Percentiles rank a stretch among this genome's conserved stretches.
These are phyloP conservation scores for Gymnodraco acuticeps DNA, from an alignment of 2,797 vertebrate genomes.

Conservation along the genomic window DNA sequence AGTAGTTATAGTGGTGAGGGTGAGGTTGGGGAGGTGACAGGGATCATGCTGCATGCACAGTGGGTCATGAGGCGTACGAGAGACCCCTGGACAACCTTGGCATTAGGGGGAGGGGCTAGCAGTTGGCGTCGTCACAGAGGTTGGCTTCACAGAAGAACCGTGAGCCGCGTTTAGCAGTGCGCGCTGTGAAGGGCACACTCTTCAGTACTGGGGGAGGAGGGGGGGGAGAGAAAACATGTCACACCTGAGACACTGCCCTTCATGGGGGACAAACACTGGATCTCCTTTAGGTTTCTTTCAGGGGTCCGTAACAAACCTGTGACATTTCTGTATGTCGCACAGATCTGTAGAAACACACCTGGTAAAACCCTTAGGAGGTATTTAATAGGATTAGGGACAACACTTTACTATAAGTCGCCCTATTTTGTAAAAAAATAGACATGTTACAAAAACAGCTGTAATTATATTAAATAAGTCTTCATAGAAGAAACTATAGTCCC, in stretches of 20 bases:
- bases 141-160: conserved; percentile 98
- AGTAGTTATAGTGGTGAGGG: conserved; percentile 29
- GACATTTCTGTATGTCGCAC: neutral
- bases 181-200: conserved; percentile 98
- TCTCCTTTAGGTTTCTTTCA: conserved; percentile 35
- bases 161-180: conserved; percentile 97
- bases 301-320: conserved; percentile 19
- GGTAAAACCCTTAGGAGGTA: neutral
- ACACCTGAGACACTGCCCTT: conserved; percentile 68
- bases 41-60: conserved; percentile 84
- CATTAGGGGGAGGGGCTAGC: conserved; percentile 89
- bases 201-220: conserved; percentile 91
- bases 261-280: conserved; percentile 22
- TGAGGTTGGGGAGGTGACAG: conserved; percentile 37
- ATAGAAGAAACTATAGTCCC: neutral
- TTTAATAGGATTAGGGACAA: conserved; percentile 34
- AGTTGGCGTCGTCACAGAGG: conserved; percentile 97
- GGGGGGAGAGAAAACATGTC: conserved; percentile 75
- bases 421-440: conserved; percentile 3
- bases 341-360: neutral
- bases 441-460: neutral
- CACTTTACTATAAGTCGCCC: neutral
- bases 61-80: conserved; percentile 71
- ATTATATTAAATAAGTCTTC: neutral
- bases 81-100: conserved; percentile 87